phyloP scores from a whole-genome alignment of 2,113 vertebrate species.

The Condylura cristata region DNA sequence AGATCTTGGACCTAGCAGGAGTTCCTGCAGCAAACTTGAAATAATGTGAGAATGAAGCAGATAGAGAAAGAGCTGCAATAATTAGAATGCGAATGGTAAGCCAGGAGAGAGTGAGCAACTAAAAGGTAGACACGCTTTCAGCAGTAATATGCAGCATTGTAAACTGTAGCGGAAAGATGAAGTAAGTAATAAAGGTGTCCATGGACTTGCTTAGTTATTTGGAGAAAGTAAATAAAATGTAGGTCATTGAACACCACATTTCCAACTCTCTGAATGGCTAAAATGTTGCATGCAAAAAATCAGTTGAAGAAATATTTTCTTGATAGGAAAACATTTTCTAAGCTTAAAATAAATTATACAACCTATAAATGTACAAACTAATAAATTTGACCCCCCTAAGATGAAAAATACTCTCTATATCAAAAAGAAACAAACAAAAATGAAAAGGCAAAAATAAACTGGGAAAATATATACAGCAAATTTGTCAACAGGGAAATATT shows the following conservation, averaged over 20 bases:
- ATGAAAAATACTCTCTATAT: not conserved
- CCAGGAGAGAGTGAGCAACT: not conserved
- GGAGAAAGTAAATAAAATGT: not conserved
- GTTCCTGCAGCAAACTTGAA: not conserved
- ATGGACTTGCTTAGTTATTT: not conserved
- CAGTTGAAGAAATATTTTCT: not conserved
- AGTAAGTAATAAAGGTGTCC: not conserved
- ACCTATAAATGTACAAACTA: slow-evolving; percentile 24
- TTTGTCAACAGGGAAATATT: not conserved
- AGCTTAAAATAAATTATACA: slow-evolving; percentile 23
- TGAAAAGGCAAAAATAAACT: not conserved
- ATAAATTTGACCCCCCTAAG: slow-evolving; percentile 27
- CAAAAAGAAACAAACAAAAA: slow-evolving; percentile 16
- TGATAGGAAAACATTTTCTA: not conserved
- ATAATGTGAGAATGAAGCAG: not conserved
- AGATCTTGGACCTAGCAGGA: not conserved
- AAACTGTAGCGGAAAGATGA: not conserved
- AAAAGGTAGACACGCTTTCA: not conserved
- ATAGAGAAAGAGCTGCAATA: not conserved
- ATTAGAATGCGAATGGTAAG: not conserved
- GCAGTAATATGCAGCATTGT: not conserved
- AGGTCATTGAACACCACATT: not conserved
- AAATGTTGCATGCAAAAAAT: slow-evolving; percentile 25
- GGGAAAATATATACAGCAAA: not conserved
- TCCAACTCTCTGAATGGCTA: not conserved